phyloP scores from a whole-genome alignment of 2,113 vertebrate genomes.

The Gorsachius goisagi region DNA sequence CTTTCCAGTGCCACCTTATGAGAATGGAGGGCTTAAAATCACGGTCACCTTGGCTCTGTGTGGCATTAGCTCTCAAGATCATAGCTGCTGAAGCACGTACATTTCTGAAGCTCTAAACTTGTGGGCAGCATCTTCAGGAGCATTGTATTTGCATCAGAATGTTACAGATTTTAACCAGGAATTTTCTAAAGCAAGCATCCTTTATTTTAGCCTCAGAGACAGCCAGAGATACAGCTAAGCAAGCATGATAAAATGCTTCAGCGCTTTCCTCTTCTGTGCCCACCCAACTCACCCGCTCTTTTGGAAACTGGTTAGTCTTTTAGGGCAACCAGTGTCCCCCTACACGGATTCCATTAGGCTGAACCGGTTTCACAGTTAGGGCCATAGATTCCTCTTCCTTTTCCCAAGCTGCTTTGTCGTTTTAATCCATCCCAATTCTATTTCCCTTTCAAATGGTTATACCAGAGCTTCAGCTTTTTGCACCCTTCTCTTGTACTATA shows the following conservation, averaged over 20 bases:
- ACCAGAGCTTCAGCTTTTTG: not conserved
- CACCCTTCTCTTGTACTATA: not conserved
- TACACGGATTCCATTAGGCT: not conserved
- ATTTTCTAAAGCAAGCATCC: not conserved
- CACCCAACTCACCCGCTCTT: not conserved
- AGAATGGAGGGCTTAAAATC: not conserved
- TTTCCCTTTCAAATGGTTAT: not conserved
- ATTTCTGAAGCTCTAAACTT: not conserved
- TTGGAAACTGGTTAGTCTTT: not conserved
- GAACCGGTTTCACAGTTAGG: not conserved
- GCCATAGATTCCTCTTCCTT: not conserved
- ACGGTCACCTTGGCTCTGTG: not conserved
- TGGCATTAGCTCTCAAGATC: not conserved
- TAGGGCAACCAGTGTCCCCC: not conserved
- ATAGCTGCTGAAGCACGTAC: rapidly evolving
- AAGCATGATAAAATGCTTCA: not conserved
- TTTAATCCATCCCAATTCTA: not conserved
- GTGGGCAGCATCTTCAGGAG: not conserved
- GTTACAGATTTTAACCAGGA: not conserved
- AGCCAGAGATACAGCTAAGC: not conserved
- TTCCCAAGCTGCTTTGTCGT: not conserved
- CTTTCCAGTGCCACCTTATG: not conserved
- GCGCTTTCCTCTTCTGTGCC: not conserved
- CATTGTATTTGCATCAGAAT: not conserved
- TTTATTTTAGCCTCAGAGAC: not conserved